phyloP scores from a whole-genome alignment of 2,113 vertebrate genomes.

The Gobiocypris rarus region DNA sequence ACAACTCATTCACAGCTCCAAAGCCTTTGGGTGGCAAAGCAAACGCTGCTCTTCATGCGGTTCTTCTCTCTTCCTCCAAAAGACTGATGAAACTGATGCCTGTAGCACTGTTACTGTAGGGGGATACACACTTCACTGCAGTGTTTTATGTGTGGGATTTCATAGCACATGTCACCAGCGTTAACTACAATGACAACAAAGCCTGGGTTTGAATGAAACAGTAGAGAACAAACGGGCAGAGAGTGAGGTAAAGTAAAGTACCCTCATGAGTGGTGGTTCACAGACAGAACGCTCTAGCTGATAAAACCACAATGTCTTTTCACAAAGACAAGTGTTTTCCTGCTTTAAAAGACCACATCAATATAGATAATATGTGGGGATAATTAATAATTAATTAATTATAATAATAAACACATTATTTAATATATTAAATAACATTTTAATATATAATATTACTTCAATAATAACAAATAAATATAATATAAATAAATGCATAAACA shows the following conservation, averaged over 20 bases:
- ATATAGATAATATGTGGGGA: background rate
- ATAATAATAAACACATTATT: background rate
- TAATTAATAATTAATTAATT: background rate
- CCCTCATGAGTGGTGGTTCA: background rate
- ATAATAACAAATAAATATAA: background rate
- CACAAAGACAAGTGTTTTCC: background rate
- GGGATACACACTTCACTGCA: background rate
- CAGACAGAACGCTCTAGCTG: background rate
- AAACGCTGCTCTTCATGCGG: background rate
- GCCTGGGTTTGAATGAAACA: background rate
- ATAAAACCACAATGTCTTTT: background rate
- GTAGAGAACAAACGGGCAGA: too few relatives aligned
- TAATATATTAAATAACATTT: background rate
- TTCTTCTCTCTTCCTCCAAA: background rate
- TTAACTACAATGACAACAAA: conserved; percentile 6
- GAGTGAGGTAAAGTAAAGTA: background rate
- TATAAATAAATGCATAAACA: too few relatives aligned
- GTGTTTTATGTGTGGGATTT: background rate
- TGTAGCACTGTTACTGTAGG: background rate
- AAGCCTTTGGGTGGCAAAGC: conserved; percentile 11
- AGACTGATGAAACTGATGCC: background rate
- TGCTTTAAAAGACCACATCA: background rate
- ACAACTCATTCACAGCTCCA: conserved; percentile 22
- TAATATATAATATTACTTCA: background rate
- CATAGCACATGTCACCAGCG: background rate